Percentiles rank a stretch among this genome's conserved stretches.
These are phyloP conservation scores for Mandrillus leucophaeus DNA, from an alignment of 2,113 vertebrate genomes.

Conservation along the genomic window DNA sequence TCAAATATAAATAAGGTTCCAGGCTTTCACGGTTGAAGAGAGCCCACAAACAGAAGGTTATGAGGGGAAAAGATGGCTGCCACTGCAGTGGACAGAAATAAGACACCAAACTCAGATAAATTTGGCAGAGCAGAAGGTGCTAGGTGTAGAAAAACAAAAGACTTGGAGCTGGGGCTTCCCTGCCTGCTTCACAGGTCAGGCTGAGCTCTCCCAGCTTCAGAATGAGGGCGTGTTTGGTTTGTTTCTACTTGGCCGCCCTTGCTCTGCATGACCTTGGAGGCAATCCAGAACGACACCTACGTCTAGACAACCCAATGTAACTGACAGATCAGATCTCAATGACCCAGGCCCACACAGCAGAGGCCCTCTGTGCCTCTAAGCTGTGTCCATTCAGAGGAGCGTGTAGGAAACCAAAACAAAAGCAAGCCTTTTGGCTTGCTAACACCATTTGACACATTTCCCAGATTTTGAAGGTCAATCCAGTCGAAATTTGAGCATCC, in stretches of 20 bases:
- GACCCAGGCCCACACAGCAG: neutral
- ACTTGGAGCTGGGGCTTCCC: neutral
- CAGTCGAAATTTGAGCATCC: conserved; percentile 46
- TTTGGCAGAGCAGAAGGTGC: neutral
- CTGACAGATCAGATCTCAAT: neutral
- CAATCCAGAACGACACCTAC: neutral
- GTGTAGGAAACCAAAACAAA: neutral
- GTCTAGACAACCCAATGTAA: conserved; percentile 35
- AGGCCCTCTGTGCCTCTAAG: neutral
- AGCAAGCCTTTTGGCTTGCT: neutral
- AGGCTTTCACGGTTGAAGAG: neutral
- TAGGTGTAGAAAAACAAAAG: neutral
- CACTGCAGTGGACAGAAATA: neutral
- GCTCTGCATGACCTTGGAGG: neutral
- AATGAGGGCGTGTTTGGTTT: neutral
- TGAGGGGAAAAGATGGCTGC: neutral
- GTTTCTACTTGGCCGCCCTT: neutral
- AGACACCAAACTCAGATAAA: neutral
- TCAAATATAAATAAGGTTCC: neutral
- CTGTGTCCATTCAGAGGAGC: neutral
- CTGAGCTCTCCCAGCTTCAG: neutral
- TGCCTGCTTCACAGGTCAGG: neutral
- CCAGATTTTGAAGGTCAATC: conserved; percentile 64
- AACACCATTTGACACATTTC: conserved; percentile 38
- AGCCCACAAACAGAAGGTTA: neutral